Evolutionary conservation across 2,888 invertebrate species (phyloP), one percentile per base, ranked within the genome.

Genomic region (Platycheirus albimanus): DNA sequence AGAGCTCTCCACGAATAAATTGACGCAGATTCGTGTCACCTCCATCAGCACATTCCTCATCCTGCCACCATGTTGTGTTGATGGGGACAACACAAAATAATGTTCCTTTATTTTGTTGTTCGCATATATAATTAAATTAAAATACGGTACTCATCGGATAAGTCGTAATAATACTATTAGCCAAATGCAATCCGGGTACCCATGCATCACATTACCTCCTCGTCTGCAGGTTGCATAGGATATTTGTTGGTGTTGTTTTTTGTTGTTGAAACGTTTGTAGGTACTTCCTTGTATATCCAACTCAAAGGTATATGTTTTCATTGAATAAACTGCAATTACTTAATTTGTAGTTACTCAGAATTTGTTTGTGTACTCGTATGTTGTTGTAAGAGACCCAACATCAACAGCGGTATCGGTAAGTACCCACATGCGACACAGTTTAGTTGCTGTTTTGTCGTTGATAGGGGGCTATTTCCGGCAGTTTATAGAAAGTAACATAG

Each of bases 131-230:
- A 80, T 80, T 80, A 80, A 80, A 80, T 80, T 76, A 80, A 80
- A 80, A 76, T 70, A 80, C 80, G 49, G 70, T 69, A 80, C 80
- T 80, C 80, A 80, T 75, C 70, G 76, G 70, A 80, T 80, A 80
- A 80, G 80, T 80, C 69, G 80, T 76, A 80, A 76, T 80, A 80
- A 80, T 80, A 74, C 80, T 66, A 80, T 80, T 80, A 80, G 70
- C 64, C 43, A 76, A 70, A 76, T 74, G 76, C 45, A 75, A 67
- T 49, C 43, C 58, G 33, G 64, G 30, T 45, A 63, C 51, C 58
- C 58, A 51, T 47, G 70, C 47, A 33, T 56, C 61, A 38, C 41
- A 19, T 30, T 41, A 41, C 38, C 38, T 41, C 13, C 38, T 41
- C 38, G 30, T 33, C 30, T n/a, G n/a, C 24, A 33, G 3, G 6